A percentile compares a stretch with the other conserved stretches of the same genome.
phyloP scores from a whole-genome alignment of 2,113 vertebrate genomes.

The Mus spicilegus region DNA sequence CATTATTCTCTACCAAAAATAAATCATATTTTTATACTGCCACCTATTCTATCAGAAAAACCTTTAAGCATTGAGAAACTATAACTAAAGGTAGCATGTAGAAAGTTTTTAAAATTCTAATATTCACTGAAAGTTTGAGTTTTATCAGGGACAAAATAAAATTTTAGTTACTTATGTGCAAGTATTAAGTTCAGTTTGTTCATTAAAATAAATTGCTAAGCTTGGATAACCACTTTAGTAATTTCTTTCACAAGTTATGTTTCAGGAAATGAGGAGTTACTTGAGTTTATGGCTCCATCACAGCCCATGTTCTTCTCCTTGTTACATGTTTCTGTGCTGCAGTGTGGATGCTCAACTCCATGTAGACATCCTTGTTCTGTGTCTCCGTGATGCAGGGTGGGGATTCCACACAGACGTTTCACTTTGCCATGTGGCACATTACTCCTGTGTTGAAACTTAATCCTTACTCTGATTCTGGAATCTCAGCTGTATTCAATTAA shows the following conservation, averaged over 20 bases:
- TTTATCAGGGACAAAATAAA: slow-evolving; percentile 30
- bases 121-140: slow-evolving; percentile 19
- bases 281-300: not conserved
- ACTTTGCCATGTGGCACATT: slow-evolving; percentile 29
- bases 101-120: slow-evolving; percentile 50
- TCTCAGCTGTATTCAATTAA: not conserved
- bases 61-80: not conserved
- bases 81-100: not conserved
- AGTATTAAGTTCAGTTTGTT: not conserved
- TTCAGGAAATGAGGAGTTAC: not conserved
- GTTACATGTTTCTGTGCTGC: not conserved
- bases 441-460: slow-evolving; percentile 8
- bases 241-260: slow-evolving; percentile 61
- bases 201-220: slow-evolving; percentile 46
- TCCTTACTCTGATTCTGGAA: not conserved
- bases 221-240: not conserved
- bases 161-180: slow-evolving; percentile 42
- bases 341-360: not conserved
- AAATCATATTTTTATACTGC: not conserved
- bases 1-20: slow-evolving; percentile 38
- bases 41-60: slow-evolving; percentile 7
- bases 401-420: not conserved
- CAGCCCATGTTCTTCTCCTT: too few relatives aligned
- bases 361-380: not conserved
- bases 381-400: not conserved